phyloP scores from a whole-genome alignment of 2,888 invertebrate genomes.

The Terebella lapidaria region DNA sequence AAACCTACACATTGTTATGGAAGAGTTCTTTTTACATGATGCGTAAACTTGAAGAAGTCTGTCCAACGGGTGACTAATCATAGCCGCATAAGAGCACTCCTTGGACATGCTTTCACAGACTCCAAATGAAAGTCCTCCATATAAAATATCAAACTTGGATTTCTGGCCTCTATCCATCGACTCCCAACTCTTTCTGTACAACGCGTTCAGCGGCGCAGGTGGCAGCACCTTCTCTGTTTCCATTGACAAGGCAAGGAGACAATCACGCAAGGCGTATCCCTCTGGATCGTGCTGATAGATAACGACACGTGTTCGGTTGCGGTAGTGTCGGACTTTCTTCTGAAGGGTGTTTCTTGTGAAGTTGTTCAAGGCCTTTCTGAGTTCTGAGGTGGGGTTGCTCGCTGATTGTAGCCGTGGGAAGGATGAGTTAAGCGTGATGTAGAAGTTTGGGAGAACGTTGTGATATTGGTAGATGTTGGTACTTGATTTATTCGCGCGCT shows the following conservation, averaged over 20 bases:
- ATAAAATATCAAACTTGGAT: slow-evolving; percentile 4
- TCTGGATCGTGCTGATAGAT: slow-evolving; percentile 9
- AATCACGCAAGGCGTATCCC: slow-evolving; percentile 8
- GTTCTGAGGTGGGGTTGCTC: background rate
- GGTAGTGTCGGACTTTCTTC: background rate
- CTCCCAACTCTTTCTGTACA: slow-evolving; percentile 10
- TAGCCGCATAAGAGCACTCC: slow-evolving; percentile 5
- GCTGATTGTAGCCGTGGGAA: background rate
- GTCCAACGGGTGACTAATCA: slow-evolving; percentile 8
- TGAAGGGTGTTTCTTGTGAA: background rate
- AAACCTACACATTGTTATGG: background rate
- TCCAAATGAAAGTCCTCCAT: slow-evolving; percentile 12
- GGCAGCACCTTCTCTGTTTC: background rate
- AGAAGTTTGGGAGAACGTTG: slow-evolving; percentile 12
- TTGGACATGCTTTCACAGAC: slow-evolving; percentile 7
- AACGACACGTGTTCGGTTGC: slow-evolving; percentile 1
- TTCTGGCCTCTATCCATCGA: background rate
- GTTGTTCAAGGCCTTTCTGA: background rate
- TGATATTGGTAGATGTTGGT: slow-evolving; percentile 9
- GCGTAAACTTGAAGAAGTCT: slow-evolving; percentile 7
- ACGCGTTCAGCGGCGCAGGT: slow-evolving; percentile 1
- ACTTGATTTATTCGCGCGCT: background rate
- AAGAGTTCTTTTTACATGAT: background rate
- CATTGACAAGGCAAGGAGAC: background rate
- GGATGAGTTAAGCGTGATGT: background rate